Evolutionary conservation across 2,888 invertebrate genomes (phyloP), one percentile per base, ranked within the genome.

Genomic region (Syritta pipiens): DNA sequence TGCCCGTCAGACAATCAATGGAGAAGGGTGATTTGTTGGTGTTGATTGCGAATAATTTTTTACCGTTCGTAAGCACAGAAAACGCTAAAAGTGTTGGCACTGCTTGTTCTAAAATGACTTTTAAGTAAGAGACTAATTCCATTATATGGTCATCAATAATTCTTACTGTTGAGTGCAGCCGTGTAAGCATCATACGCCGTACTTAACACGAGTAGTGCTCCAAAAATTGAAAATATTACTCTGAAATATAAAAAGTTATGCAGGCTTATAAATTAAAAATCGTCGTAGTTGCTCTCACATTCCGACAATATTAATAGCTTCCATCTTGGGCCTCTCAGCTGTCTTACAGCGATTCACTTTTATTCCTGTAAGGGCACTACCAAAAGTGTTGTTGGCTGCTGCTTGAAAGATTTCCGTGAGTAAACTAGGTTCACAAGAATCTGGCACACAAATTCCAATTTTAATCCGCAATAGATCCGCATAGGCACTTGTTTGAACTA

Each of bases 361-460:
- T 4, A 77, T 42, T 42, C 44, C 40, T 3, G 49, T n/a, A 10
- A 77, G 26, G 0, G 48, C 35, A n/a, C 59, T 60, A 4, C 55
- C 32, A 1, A 72, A 60, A 12, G 12, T 5, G 12, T 37, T 46
- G 9, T 17, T 14, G 0, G 48, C 12, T 3, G 65, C 65, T 12
- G 44, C 10, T 48, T 55, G 65, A 32, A 77, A 60, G 0, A 77
- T 20, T 6, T 10, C 35, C n/a, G 57, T 67, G 1, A 77, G 26
- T 12, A 60, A 17, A 1, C 19, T 40, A 1, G 71, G 42, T 9
- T 60, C 32, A 14, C 77, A 77, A 4, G 40, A 30, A 35, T 77
- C 71, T 0, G 77, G 77, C 5, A 77, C 71, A 48, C 77, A 77
- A 19, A 77, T 28, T 6, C 51, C 77, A 24, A 72, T 60, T 28